These are phyloP conservation scores for Drosophila conformis DNA, from an alignment of 2,888 invertebrate genomes.

Conservation along the genomic window DNA sequence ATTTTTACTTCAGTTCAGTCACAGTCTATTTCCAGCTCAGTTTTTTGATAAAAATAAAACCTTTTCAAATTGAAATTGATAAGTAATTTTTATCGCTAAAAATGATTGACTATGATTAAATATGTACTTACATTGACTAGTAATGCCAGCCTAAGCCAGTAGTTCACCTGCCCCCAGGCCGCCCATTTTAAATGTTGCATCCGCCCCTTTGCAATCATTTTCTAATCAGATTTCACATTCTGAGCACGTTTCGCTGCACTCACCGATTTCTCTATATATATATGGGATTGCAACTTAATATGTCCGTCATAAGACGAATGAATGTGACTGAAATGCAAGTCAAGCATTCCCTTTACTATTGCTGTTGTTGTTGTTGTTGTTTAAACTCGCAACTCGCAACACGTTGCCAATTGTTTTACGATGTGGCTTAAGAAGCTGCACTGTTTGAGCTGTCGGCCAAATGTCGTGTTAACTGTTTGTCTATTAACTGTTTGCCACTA, in stretches of 20 bases:
- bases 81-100: conserved; percentile 31
- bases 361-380: conserved; percentile 1
- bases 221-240: conserved; percentile 24
- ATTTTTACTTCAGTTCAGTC: background rate
- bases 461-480: conserved; percentile 31
- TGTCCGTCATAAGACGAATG: conserved; percentile 22
- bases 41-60: conserved; percentile 1
- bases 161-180: background rate
- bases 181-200: conserved; percentile 7
- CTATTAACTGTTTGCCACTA: background rate
- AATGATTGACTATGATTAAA: conserved; percentile 44
- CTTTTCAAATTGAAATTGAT: conserved; percentile 2
- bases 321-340: conserved; percentile 50
- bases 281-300: conserved; percentile 21
- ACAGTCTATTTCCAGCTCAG: conserved; percentile 4
- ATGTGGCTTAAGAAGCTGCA: conserved; percentile 32
- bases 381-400: conserved; percentile 4
- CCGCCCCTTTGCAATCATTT: background rate
- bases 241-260: conserved; percentile 33
- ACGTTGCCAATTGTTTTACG: conserved; percentile 48
- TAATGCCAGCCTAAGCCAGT: background rate
- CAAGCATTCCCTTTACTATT: conserved; percentile 17
- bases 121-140: background rate
- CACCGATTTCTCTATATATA: conserved; percentile 13
- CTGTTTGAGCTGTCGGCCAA: conserved; percentile 5